Evolutionary conservation across 2,113 vertebrate genomes (phyloP), one percentile per base, ranked within the genome.

Genomic region (Garra rufa): DNA sequence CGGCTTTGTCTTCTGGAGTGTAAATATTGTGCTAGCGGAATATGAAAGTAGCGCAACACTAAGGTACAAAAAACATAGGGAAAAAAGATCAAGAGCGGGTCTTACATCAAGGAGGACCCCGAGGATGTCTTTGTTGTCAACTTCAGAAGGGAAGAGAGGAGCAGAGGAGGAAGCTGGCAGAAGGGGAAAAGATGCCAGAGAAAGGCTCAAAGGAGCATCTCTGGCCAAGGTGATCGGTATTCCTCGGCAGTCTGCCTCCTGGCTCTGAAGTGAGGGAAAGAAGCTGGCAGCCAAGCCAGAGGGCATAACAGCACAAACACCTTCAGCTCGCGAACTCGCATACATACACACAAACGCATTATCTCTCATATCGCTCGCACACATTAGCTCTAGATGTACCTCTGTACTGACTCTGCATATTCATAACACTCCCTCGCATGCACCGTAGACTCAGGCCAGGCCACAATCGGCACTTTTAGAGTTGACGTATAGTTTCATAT

Each of bases 51-150:
- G 96, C 92, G 94, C 97, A 98, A 98, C 95, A 97, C 97, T 97
- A 97, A 95, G 96, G 96, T 97, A 98, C 96, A 96, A 96, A 97
- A 95, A 97, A 95, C 95, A 95, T 91, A 91, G 95, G 94, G 95
- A 94, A 94, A 93, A 94, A 95, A 95, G 97, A 99, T 99, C 98
- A 99, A 99, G 98, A 99, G 97, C 96, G 92, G 98, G 98, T 97
- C 98, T 97, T 95, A 98, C 98, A 99, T 99, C 98, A 99, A 99
- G 98, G 96, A 97, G 95, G 97, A 96, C 98, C 98, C 97, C 94
- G 97, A 99, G 98, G 98, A 99, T 98, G 97, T 99, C 98, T 99
- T 99, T 99, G 98, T 99, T 99, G 98, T 99, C 98, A 99, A 99
- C 98, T 99, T 99, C 98, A 98, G 97, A 99, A 98, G 97, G 97